Evolutionary conservation across 2,888 invertebrate species (phyloP), one percentile per base, ranked within the genome.

Genomic region (Drosophila rubida): DNA sequence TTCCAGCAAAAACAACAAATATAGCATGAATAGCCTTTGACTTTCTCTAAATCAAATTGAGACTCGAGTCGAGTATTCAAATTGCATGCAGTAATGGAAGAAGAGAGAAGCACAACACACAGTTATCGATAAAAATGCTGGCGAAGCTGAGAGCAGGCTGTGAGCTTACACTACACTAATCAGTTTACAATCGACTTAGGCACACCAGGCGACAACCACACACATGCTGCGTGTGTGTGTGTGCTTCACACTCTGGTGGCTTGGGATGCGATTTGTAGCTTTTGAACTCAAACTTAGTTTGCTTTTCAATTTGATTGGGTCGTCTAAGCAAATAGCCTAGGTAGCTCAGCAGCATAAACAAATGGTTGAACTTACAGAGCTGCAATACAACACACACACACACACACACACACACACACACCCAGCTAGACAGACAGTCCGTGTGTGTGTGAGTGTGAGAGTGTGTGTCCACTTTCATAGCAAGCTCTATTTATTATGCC

Each of bases 231-330:
- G 39, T 23, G 19, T 4, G 13, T 27, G n/a, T 30, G 41, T 41
- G 41, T 25, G 19, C 11, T 27, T 27, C 25, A n/a, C 19, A 25
- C 6, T 9, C 25, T 4, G n/a, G 41, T 27, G 41, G 9, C 5
- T 22, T 42, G 39, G 39, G 19, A 16, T 25, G 41, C 54, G 63
- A 58, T 69, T 75, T 69, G 76, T 57, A 48, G 72, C 76, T 70
- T 73, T 75, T 70, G 51, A 75, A 41, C 70, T 60, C 64, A 41
- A 64, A 53, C 60, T 69, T 50, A 74, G 82, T 85, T 82, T 79
- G 63, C 88, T 80, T 78, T 85, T 80, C 80, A 87, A 75, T 87
- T 83, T 80, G 85, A 84, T 84, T 87, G 81, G 75, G 70, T 77
- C 69, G 69, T 75, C 69, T 71, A 69, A 75, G 87, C 75, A 87